Evolutionary conservation across 2,113 vertebrate genomes (phyloP).

Genomic region (Mus spicilegus): DNA sequence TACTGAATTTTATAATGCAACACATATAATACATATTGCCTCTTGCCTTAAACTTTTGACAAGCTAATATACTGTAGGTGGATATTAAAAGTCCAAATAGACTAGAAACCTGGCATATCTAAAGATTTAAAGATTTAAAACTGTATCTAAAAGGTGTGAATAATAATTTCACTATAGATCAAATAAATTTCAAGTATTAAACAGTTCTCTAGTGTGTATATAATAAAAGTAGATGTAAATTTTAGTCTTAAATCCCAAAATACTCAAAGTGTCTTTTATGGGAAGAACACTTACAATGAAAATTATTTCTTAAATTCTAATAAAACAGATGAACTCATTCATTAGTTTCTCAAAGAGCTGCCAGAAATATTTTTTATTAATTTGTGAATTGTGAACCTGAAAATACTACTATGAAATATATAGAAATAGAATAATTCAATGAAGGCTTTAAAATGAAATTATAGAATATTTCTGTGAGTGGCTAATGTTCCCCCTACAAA

Average conservation of each 20-base stretch:
- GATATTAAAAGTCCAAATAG: conserved; percentile 33
- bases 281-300: conserved; percentile 10
- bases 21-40: neutral
- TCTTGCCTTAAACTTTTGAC: neutral
- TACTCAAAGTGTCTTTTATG: neutral
- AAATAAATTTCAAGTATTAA: conserved; percentile 30
- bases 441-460: neutral
- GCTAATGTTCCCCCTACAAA: neutral
- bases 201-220: neutral
- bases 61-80: conserved; percentile 1
- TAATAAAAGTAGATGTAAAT: conserved; percentile 43
- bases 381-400: neutral
- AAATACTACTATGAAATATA: neutral
- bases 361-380: conserved; percentile 33
- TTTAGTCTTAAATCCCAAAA: conserved; percentile 30
- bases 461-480: neutral
- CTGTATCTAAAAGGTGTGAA: conserved; percentile 6
- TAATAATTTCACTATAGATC: conserved; percentile 51
- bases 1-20: neutral
- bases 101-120: conserved; percentile 15
- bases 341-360: neutral
- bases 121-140: conserved; percentile 19
- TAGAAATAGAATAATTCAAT: neutral
- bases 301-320: neutral
- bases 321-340: neutral